Evolutionary conservation across 2,797 vertebrate species (phyloP), one percentile per base, ranked within the genome.

Genomic region (Anableps anableps): DNA sequence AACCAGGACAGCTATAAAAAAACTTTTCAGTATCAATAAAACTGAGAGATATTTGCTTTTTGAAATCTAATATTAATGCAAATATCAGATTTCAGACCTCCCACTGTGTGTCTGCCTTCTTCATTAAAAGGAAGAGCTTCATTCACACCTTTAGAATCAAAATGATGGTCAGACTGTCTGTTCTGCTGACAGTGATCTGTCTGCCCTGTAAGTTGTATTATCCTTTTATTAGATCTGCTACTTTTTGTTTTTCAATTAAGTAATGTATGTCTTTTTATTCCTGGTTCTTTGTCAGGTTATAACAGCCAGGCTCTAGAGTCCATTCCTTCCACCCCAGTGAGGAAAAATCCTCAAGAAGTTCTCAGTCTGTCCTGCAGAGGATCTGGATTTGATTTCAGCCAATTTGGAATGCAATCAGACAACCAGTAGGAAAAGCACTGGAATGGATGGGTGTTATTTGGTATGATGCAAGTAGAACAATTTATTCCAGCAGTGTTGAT

Each of bases 351-450:
- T 31, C 43, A 70, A 19, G 83, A 85, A 75, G 2, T 60, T 0
- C 3, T 81, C 62, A 83, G 78, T 84, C 80, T 91, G 0, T 89
- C 85, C 23, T 85, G 80, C 60, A 83, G 31, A 70, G 86, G 83
- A 66, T 19, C 76, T 78, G 84, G 86, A 47, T 87, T 88, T 62
- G 29, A 13, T 23, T 90, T 86, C 50, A 71, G 58, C 51, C 29
- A 21, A 0, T 7, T 0, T 66, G 75, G n/a, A 3, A 88, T 85
- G 77, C 0, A 85, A 70, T 41, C 21, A 43, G 66, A 70, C 38
- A 70, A 70, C 38, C 34, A 5, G 34, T 23, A 36, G 48, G 48
- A 51, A 74, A 74, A 74, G 21, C 9, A 51, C 2, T 36, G 11
- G 48, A 74, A 3, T 74, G 50, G 34, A 55, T 41, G 2, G 34